Evolutionary conservation across 2,797 vertebrate genomes (phyloP).

Genomic region (Pampus argenteus): DNA sequence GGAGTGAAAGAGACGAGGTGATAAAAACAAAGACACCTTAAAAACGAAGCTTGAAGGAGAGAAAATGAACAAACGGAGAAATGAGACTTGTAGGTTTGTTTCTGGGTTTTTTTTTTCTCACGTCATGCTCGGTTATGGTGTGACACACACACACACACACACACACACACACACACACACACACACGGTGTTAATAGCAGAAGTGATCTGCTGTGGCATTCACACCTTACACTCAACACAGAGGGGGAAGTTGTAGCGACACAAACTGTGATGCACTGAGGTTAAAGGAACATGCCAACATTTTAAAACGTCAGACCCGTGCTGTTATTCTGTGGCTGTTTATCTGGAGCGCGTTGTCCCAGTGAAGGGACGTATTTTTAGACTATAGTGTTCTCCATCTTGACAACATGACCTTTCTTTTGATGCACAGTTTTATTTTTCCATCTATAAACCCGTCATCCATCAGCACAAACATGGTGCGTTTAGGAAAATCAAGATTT

Average conservation of each 20-base stretch:
- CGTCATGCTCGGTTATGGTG: not conserved
- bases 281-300: not conserved
- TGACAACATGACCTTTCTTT: too few relatives aligned
- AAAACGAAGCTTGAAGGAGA: not conserved
- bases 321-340: too few relatives aligned
- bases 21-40: not conserved
- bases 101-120: not conserved
- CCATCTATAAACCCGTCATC: too few relatives aligned
- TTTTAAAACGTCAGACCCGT: too few relatives aligned
- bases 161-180: too few relatives aligned
- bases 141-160: not conserved
- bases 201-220: not conserved
- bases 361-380: too few relatives aligned
- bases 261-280: not conserved
- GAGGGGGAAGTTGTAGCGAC: not conserved
- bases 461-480: slow-evolving; percentile 20
- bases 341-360: too few relatives aligned
- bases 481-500: not conserved
- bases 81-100: not conserved
- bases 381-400: too few relatives aligned
- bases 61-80: not conserved
- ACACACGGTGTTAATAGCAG: slow-evolving; percentile 1
- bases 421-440: not conserved
- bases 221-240: not conserved
- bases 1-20: not conserved